These are phyloP conservation scores for Brotula barbata DNA, from an alignment of 2,797 vertebrate genomes.

Conservation along the genomic window DNA sequence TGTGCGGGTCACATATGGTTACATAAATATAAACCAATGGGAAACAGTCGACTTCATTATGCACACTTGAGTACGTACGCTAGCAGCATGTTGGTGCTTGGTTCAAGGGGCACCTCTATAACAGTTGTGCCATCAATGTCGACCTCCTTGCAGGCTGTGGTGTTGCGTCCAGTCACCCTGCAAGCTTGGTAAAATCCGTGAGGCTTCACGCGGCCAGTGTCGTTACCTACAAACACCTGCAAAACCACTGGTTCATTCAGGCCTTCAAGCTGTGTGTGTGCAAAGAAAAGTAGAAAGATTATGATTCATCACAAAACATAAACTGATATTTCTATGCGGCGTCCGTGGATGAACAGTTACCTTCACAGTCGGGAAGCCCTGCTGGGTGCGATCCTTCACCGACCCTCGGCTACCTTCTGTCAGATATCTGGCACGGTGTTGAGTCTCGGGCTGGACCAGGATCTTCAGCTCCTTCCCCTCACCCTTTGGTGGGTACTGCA, in stretches of 20 bases:
- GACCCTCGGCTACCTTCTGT: conserved; percentile 98
- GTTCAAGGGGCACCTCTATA: conserved; percentile 94
- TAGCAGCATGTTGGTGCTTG: conserved; percentile 92
- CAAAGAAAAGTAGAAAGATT: conserved; percentile 5
- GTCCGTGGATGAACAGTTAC: conserved; percentile 67
- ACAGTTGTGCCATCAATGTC: conserved; percentile 96
- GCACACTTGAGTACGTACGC: conserved; percentile 82
- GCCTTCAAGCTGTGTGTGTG: conserved; percentile 87
- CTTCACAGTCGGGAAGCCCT: conserved; percentile 97
- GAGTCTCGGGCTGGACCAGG: conserved; percentile 93
- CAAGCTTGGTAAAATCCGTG: conserved; percentile 99
- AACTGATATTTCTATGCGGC: not conserved
- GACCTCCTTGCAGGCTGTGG: conserved; percentile 96
- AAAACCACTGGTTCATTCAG: conserved; percentile 92
- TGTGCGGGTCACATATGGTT: not conserved
- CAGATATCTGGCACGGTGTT: conserved; percentile 95
- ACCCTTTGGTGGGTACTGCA: conserved; percentile 90
- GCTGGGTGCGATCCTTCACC: conserved; percentile 96
- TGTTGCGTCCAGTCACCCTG: conserved; percentile 95
- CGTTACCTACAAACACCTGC: conserved; percentile 97
- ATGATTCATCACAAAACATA: not conserved
- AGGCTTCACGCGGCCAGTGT: conserved; percentile 93
- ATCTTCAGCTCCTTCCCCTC: conserved; percentile 98
- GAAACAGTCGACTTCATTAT: not conserved
- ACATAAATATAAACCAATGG: too few relatives aligned